Evolutionary conservation across 2,888 invertebrate genomes (phyloP), one percentile per base, ranked within the genome.

Genomic region (Empis livida): DNA sequence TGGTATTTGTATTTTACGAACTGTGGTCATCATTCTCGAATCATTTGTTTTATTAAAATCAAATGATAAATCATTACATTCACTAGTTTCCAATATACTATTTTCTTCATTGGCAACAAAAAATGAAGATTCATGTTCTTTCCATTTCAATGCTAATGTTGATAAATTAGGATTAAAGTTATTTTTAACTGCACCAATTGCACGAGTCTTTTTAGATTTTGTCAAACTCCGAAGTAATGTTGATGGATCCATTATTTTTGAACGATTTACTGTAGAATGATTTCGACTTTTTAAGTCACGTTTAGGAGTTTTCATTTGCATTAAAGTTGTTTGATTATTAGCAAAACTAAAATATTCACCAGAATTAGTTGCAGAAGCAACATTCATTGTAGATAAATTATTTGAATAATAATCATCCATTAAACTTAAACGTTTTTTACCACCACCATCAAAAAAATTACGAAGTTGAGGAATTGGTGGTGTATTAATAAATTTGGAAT

Each of bases 381-480:
- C 11, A 41, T 20, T 5, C 10, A 41, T n/a, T 5, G 13, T 17
- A 40, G 35, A n/a, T 35, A 35, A 13, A n/a, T 35, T 13, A 8
- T 35, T 13, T 35, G 35, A 5, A 35, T 5, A 13, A 35, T 5
- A 35, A 35, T 13, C 35, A 13, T 31, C 32, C 35, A 44, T 44
- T 11, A 44, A 20, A 20, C 14, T n/a, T 10, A 66, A 54, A 0
- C 67, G 60, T 8, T 65, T 44, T 10, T 65, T 59, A 1, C 59
- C 53, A 38, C 57, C 58, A 15, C 44, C 51, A n/a, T 42, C 50
- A 54, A 53, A 1, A 52, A 30, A 37, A 56, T 44, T 13, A 65
- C 62, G 13, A 62, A 51, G 20, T 68, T 4, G 66, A 63, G 11
- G 67, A 3, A 68, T 68, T 4, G 66, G 64, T 13, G 67, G 67